These are phyloP conservation scores for Synergus laeviventris DNA, from an alignment of 2,888 invertebrate species.

Conservation along the genomic window DNA sequence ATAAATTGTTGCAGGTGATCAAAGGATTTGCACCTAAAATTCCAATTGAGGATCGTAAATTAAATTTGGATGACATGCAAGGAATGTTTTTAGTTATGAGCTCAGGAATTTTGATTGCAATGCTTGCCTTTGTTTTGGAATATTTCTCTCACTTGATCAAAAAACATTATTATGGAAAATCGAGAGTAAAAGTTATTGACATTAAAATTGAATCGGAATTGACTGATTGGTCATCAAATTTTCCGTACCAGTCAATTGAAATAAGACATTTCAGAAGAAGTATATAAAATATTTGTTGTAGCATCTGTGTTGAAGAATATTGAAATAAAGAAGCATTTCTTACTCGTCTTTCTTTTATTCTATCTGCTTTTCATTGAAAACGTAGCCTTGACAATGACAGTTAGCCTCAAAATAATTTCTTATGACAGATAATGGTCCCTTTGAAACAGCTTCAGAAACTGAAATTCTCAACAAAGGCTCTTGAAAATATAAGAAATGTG, in stretches of 20 bases:
- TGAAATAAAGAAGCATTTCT: neutral
- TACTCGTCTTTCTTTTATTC: neutral
- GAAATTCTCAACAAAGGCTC: neutral
- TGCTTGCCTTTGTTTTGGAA: conserved; percentile 82
- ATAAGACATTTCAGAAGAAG: neutral
- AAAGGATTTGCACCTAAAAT: conserved; percentile 70
- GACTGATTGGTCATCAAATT: neutral
- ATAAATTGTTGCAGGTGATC: conserved; percentile 74
- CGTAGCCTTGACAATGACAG: neutral
- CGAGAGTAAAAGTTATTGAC: neutral
- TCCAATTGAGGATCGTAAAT: conserved; percentile 82
- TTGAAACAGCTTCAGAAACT: neutral
- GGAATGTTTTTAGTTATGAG: conserved; percentile 88
- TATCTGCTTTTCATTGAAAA: neutral
- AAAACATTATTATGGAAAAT: conserved; percentile 74
- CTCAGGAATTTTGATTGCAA: conserved; percentile 83
- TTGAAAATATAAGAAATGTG: neutral
- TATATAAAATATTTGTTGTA: conserved; percentile 4
- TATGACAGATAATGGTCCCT: neutral
- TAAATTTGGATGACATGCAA: conserved; percentile 88
- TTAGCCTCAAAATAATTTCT: neutral
- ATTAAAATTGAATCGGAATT: neutral
- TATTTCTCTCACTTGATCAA: conserved; percentile 84
- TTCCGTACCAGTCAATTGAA: neutral
- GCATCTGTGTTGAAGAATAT: neutral